Base-by-base conservation (phyloP, 2,797 vertebrate species). In the Scolopax rusticola region DNA sequence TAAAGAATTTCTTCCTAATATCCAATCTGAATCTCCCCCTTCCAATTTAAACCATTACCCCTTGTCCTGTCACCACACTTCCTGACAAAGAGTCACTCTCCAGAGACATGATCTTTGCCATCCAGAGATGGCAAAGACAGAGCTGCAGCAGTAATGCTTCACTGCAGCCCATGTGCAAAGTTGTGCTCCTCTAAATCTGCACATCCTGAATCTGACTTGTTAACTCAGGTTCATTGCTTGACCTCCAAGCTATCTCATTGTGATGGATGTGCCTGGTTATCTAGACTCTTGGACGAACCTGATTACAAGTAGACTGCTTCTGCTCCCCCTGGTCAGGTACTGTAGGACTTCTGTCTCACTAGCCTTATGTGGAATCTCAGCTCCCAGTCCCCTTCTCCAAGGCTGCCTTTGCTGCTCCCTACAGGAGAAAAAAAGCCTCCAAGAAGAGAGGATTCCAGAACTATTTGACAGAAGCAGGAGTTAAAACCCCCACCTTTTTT, bases 251-350 rank as follows among this genome's bases (percentile, higher is more conserved):
- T 57, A 3, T 9, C 23, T 48, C n/a, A 17, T 6, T 47, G 9
- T 56, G 16, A n/a, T 36, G 24, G 27, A 21, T 0, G 0, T 17
- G 4, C 7, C 48, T 59, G 12, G 23, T 61, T 38, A 33, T 2
- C 0, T 20, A 36, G 30, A 48, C 13, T 25, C 25, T 54, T 45
- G 25, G 6, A 47, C 40, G 23, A 61, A 53, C 11, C 40, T 54
- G 14, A 27, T 30, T 57, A 5, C 2, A 4, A 79, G 19, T 7
- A 63, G 53, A 15, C 4, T 28, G 15, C 3, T 56, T 64, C 45
- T 84, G 21, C 21, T 67, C 18, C 12, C 16, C 7, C 8, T 67
- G 15, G 8, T 40, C 18, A 25, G 6, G 11, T 40, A 5, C 18
- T 2, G 0, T 27, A 19, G 47, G 7, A n/a, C 38, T 33, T 17